Evolutionary conservation across 2,888 invertebrate genomes (phyloP), one percentile per base, ranked within the genome.

Genomic region (Lissonota sp.): DNA sequence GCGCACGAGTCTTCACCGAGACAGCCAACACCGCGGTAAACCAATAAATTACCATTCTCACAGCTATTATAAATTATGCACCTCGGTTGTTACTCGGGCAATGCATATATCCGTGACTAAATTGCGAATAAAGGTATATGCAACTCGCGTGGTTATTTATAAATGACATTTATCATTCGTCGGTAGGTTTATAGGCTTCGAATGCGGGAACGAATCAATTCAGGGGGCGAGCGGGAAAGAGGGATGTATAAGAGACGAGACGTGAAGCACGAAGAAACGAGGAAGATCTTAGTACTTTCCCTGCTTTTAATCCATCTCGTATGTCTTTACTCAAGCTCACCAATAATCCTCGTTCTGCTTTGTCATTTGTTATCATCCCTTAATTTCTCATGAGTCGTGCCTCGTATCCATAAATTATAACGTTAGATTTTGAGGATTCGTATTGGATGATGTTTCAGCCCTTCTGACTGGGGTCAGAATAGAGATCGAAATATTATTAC

Each of bases 151-250:
- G 62, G 57, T 80, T 80, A 80, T 80, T 80, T 80, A 80, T 80
- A 80, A 80, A 72, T 80, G 72, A 73, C 77, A 77, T 80, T 80
- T 77, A 77, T 80, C 80, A 80, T 77, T 73, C 58, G 72, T 77
- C 77, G 76, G 73, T 77, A 57, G 64, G 72, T 76, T 76, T 72
- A 76, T 80, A 72, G 76, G 76, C 77, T 80, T 70, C 80, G 80
- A 80, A 62, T 69, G 69, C 80, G 67, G 76, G 77, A 80, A 80
- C 80, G 80, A 80, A 80, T 80, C 80, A 80, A 77, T 80, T 77
- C 73, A 39, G 73, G 53, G 49, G 63, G 64, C 46, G 5, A 12
- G 53, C 39, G 37, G 58, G 26, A 26, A 26, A 26, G 26, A 26
- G 26, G 26, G 26, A 26, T 26, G 76, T 55, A 77, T 64, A 58